Evolutionary conservation across 2,113 vertebrate species (phyloP).

Genomic region (Cinclus cinclus): DNA sequence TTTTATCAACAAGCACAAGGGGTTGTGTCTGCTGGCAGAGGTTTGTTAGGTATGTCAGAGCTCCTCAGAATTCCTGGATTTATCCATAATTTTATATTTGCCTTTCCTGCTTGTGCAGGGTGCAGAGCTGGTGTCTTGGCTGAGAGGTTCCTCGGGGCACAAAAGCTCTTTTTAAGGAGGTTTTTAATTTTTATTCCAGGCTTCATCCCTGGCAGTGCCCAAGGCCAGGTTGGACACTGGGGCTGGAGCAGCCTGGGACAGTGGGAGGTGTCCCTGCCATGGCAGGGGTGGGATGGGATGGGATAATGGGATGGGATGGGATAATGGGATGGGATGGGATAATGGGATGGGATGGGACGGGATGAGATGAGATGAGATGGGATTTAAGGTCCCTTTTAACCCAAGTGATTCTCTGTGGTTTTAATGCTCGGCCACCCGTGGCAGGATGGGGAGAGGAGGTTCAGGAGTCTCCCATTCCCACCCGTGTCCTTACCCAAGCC

Average conservation of each 20-base stretch:
- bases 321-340: too few relatives aligned
- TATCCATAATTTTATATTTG: fast-evolving
- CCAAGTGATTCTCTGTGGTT: not conserved
- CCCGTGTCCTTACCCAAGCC: not conserved
- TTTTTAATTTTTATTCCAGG: not conserved
- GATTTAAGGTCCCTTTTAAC: not conserved
- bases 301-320: not conserved
- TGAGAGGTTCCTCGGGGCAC: not conserved
- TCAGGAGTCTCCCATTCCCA: not conserved
- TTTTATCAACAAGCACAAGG: not conserved
- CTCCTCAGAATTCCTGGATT: not conserved
- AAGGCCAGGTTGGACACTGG: fast-evolving
- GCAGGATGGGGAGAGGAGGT: not conserved
- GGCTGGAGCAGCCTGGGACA: not conserved
- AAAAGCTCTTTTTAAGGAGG: not conserved
- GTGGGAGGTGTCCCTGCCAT: not conserved
- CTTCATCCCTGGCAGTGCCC: not conserved
- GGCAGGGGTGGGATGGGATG: too few relatives aligned
- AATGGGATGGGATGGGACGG: too few relatives aligned
- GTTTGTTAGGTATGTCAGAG: too few relatives aligned
- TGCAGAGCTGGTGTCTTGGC: not conserved
- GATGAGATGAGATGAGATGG: not conserved
- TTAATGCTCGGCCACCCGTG: not conserved
- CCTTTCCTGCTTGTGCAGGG: not conserved
- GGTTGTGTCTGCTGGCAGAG: not conserved